phyloP scores from a whole-genome alignment of 2,888 invertebrate genomes.

The Oeneis ivallda region DNA sequence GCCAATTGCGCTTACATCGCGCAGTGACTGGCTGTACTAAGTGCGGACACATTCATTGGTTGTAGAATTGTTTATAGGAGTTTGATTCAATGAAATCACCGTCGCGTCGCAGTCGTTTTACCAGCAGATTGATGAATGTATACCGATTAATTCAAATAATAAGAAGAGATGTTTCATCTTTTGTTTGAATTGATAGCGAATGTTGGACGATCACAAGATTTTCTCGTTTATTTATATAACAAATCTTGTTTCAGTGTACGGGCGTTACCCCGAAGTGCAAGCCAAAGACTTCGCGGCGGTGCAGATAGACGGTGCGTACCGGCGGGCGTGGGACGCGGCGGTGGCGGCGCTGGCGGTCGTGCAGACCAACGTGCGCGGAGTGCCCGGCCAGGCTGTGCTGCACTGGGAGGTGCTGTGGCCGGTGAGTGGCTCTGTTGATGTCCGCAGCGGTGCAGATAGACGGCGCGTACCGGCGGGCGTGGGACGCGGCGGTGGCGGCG shows the following conservation, averaged over 20 bases:
- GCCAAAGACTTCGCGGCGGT: constrained; percentile 91
- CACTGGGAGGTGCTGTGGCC: constrained; percentile 97
- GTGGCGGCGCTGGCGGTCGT: constrained; percentile 87
- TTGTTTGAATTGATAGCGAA: too few relatives aligned
- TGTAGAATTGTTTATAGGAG: too few relatives aligned
- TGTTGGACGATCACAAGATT: too few relatives aligned
- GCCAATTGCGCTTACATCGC: too few relatives aligned
- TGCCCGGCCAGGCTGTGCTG: constrained; percentile 85
- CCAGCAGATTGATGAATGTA: too few relatives aligned
- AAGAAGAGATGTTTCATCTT: too few relatives aligned
- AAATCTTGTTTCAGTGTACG: constrained; percentile 83
- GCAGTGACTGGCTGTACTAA: too few relatives aligned
- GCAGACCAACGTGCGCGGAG: constrained; percentile 82
- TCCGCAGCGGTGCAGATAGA: constrained; percentile 89
- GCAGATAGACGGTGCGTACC: constrained; percentile 90
- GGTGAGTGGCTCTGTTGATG: constrained; percentile 71
- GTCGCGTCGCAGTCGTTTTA: too few relatives aligned
- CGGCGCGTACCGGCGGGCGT: constrained; percentile 87
- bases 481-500: constrained; percentile 90
- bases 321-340: constrained; percentile 90
- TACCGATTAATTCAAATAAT: too few relatives aligned
- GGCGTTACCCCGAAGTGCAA: constrained; percentile 88
- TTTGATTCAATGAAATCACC: too few relatives aligned
- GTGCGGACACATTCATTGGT: too few relatives aligned
- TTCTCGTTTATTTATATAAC: too few relatives aligned